These are phyloP conservation scores for Allobates femoralis DNA, from an alignment of 2,797 vertebrate species.

Conservation along the genomic window DNA sequence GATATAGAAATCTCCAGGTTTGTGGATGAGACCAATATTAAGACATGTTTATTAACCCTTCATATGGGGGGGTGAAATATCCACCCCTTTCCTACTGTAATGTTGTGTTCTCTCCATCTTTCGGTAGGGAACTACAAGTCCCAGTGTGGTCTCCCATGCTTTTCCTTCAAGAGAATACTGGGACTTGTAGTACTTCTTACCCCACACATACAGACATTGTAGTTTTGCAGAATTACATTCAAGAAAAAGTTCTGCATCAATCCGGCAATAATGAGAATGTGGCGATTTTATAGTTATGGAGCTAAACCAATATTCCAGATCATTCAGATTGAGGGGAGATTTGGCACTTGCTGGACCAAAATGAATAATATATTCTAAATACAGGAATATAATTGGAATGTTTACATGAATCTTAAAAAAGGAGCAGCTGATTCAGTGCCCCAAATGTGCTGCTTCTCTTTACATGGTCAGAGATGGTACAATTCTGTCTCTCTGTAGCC, in stretches of 20 bases:
- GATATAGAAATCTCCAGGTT: slow-evolving; percentile 13
- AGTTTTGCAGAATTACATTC: slow-evolving; percentile 1
- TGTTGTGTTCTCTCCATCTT: background rate
- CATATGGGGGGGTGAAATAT: background rate
- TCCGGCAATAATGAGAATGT: background rate
- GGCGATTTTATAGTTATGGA: background rate
- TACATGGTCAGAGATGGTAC: background rate
- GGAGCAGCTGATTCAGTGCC: no score
- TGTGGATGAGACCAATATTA: background rate
- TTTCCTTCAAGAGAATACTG: background rate
- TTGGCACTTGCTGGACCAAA: background rate
- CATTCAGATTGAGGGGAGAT: no score
- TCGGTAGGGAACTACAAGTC: slow-evolving; percentile 1
- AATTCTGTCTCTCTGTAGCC: background rate
- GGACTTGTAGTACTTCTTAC: background rate
- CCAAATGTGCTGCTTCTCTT: no score
- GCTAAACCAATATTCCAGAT: background rate
- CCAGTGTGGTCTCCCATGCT: background rate
- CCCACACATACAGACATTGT: background rate
- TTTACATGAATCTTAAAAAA: background rate
- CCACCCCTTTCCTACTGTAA: background rate
- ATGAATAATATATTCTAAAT: background rate
- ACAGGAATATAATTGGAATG: background rate
- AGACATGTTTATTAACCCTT: background rate
- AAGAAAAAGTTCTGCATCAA: background rate